Evolutionary conservation across 2,113 vertebrate genomes (phyloP).

Genomic region (Genyomyrus donnyi): DNA sequence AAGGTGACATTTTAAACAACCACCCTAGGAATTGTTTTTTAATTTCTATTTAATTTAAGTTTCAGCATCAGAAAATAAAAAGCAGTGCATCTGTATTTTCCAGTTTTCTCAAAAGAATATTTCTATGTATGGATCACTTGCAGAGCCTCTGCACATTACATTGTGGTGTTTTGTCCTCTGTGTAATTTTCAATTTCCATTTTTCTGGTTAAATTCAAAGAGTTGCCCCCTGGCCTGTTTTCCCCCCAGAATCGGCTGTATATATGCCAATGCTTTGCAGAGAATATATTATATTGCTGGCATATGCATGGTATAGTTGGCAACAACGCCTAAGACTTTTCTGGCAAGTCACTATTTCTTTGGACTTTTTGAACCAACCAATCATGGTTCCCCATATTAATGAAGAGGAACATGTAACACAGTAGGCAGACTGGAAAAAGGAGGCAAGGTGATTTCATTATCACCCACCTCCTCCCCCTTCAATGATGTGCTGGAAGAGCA

Average conservation of each 20-base stretch:
- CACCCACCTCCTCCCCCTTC: neutral
- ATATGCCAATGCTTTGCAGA: neutral
- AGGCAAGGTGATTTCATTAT: neutral
- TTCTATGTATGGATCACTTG: neutral
- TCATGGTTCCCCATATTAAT: neutral
- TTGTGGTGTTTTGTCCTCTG: neutral
- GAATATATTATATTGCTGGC: neutral
- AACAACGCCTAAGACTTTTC: neutral
- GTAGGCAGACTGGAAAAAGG: neutral
- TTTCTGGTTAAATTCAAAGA: too few relatives aligned
- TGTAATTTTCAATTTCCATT: neutral
- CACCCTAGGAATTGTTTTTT: neutral
- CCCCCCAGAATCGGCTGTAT: too few relatives aligned
- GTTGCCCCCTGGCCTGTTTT: too few relatives aligned
- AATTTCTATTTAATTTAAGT: neutral
- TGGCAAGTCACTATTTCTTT: neutral
- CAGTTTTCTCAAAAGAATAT: constrained; percentile 1
- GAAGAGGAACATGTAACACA: neutral
- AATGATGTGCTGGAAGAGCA: neutral
- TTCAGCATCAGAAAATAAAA: neutral
- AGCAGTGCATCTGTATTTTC: neutral
- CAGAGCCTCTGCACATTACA: neutral
- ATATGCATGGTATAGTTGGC: neutral
- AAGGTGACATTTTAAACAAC: constrained; percentile 21
- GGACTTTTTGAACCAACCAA: neutral